Evolutionary conservation across 2,797 vertebrate genomes (phyloP).

Genomic region (Botia almorhae): DNA sequence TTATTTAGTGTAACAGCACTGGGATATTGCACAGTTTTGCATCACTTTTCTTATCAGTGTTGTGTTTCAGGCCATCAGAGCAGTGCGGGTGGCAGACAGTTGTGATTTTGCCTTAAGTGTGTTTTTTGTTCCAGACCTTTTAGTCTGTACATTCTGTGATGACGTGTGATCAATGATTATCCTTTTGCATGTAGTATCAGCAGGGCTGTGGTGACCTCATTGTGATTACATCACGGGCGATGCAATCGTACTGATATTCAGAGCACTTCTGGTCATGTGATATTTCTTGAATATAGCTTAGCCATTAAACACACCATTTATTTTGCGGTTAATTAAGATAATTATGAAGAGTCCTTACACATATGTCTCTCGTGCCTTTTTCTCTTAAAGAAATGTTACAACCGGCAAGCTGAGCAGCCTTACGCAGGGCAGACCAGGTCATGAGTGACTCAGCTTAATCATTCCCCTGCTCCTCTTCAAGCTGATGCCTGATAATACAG

Average conservation of each 20-base stretch:
- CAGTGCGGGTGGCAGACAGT: neutral
- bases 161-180: too few species aligned
- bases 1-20: neutral
- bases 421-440: neutral
- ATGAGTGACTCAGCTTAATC: slow-evolving; percentile 29
- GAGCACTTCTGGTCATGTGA: neutral
- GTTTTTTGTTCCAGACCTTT: neutral
- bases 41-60: too few species aligned
- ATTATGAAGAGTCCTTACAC: too few species aligned
- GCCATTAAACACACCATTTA: neutral
- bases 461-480: slow-evolving; percentile 8
- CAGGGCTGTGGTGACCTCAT: too few species aligned
- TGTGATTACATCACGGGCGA: too few species aligned
- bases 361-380: neutral
- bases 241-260: neutral
- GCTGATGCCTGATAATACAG: slow-evolving; percentile 39
- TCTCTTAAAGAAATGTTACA: neutral
- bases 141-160: neutral
- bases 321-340: neutral
- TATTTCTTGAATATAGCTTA: neutral
- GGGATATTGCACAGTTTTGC: neutral
- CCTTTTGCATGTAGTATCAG: too few species aligned
- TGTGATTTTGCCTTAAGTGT: too few species aligned
- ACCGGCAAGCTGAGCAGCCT: neutral
- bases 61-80: neutral